Evolutionary conservation across 2,888 invertebrate genomes (phyloP).

Genomic region (Augiades crinisus): DNA sequence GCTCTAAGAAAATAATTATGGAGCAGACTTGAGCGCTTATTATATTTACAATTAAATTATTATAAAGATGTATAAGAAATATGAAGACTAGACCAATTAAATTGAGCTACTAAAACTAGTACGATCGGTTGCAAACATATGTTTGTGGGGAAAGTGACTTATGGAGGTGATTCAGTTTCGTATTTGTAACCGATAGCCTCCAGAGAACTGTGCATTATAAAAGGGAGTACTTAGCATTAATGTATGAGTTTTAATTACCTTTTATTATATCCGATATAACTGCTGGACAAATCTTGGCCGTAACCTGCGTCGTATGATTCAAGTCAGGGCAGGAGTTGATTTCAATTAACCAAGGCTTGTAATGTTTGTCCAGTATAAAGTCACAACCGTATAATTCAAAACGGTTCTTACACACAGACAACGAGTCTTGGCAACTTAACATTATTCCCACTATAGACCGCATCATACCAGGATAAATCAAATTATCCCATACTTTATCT

Average conservation of each 20-base stretch:
- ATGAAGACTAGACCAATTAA: no score
- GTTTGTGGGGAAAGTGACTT: no score
- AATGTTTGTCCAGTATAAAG: slow-evolving; percentile 93
- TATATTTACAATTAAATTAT: no score
- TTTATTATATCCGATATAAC: slow-evolving; percentile 93
- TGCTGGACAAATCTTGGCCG: slow-evolving; percentile 89
- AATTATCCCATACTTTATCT: slow-evolving; percentile 84
- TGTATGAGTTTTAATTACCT: slow-evolving; percentile 84
- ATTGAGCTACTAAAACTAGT: no score
- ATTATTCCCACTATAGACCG: slow-evolving; percentile 91
- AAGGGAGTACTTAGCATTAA: no score
- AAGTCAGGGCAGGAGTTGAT: slow-evolving; percentile 95
- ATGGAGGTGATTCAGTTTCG: no score
- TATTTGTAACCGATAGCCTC: no score
- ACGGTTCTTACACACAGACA: slow-evolving; percentile 85
- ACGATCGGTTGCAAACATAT: no score
- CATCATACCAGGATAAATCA: slow-evolving; percentile 92
- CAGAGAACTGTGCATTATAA: no score
- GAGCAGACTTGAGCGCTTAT: no score
- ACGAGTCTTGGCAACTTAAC: slow-evolving; percentile 88
- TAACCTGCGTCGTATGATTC: slow-evolving; percentile 90
- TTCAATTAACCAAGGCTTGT: slow-evolving; percentile 94
- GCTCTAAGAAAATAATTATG: no score
- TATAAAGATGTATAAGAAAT: no score
- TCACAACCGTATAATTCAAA: slow-evolving; percentile 97